Conservation (phyloP, 2,797 vertebrate genomes). For the Crenichthys baileyi region DNA sequence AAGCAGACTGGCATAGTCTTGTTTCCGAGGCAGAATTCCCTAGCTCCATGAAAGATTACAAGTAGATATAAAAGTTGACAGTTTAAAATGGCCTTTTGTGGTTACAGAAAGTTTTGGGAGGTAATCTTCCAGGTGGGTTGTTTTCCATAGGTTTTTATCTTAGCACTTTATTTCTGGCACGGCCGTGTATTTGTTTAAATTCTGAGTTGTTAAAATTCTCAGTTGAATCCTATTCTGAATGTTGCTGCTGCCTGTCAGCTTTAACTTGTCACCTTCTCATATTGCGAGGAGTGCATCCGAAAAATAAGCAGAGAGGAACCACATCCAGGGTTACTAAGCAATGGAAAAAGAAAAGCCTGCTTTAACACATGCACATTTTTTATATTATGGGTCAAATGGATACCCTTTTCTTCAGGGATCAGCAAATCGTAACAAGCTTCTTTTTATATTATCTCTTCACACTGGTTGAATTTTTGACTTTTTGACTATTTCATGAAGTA, state of each 20-base stretch:
- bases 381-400: constrained; percentile 23
- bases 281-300: not conserved
- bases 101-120: not conserved
- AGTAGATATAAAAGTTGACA: not conserved
- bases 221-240: not conserved
- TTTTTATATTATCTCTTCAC: constrained; percentile 41
- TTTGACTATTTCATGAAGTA: constrained; percentile 13
- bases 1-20: too few species aligned
- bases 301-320: constrained; percentile 30
- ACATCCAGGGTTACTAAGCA: constrained; percentile 8
- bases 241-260: constrained; percentile 21
- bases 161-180: constrained; percentile 6
- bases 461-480: not conserved
- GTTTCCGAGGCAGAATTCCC: not conserved
- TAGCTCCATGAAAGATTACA: not conserved
- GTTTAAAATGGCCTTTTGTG: not conserved
- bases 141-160: not conserved
- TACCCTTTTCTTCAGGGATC: constrained; percentile 39
- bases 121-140: not conserved
- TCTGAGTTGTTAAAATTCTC: not conserved
- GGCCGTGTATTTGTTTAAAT: not conserved
- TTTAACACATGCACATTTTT: constrained; percentile 54
- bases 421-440: constrained; percentile 32
- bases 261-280: constrained; percentile 23
- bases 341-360: not conserved